These are phyloP conservation scores for Teleiodes luculella DNA, from an alignment of 2,888 invertebrate species.

Conservation along the genomic window DNA sequence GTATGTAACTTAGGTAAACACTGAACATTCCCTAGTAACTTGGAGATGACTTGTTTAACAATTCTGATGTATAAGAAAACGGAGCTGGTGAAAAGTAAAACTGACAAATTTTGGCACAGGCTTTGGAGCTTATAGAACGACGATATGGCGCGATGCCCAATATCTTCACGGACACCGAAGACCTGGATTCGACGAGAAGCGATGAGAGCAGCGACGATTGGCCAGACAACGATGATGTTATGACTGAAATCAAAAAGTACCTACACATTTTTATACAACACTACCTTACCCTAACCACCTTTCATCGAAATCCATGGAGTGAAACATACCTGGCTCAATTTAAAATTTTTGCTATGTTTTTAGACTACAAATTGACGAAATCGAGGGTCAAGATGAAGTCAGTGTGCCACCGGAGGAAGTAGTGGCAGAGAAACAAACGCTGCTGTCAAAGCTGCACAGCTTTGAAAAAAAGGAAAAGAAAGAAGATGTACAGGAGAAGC, in stretches of 20 bases:
- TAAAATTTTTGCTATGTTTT: background rate
- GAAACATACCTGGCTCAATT: background rate
- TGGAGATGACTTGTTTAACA: background rate
- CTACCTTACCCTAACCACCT: too few species aligned
- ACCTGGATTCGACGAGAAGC: conserved; percentile 49
- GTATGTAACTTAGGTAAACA: background rate
- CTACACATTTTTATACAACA: too few species aligned
- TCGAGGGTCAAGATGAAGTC: conserved; percentile 43
- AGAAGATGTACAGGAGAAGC: conserved; percentile 27
- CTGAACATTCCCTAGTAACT: background rate
- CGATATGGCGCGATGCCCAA: conserved; percentile 84
- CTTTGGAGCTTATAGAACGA: conserved; percentile 89
- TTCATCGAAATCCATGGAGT: too few species aligned
- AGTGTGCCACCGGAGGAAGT: conserved; percentile 59
- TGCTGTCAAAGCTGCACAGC: conserved; percentile 59
- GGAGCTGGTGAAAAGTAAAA: too few species aligned
- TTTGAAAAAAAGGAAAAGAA: conserved; percentile 54
- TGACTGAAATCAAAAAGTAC: conserved; percentile 81
- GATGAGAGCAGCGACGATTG: conserved; percentile 58
- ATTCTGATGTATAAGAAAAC: too few species aligned
- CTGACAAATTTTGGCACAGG: conserved; percentile 68
- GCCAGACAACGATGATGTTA: conserved; percentile 76
- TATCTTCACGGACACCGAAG: conserved; percentile 74
- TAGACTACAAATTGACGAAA: conserved; percentile 60
- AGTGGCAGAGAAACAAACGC: conserved; percentile 62